A percentile compares a stretch with the other conserved stretches of the same genome.
Evolutionary conservation across 2,113 vertebrate genomes (phyloP).

Genomic region (Cyanistes caeruleus): DNA sequence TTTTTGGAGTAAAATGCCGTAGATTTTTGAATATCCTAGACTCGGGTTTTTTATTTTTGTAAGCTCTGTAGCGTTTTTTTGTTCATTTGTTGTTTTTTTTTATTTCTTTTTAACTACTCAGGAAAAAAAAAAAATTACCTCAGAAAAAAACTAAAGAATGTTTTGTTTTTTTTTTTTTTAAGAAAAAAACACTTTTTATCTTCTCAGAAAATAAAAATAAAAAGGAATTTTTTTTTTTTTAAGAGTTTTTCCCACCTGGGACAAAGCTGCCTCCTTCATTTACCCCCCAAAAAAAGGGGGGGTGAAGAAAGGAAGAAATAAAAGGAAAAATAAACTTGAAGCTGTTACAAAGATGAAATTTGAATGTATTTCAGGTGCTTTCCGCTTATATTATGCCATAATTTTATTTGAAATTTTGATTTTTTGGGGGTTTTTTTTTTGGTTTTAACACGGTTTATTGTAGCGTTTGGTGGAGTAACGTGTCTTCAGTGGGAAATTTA

Average conservation of each 20-base stretch:
- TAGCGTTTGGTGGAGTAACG: constrained; percentile 82
- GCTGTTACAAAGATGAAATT: constrained; percentile 88
- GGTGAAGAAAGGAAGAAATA: neutral
- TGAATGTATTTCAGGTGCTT: constrained; percentile 96
- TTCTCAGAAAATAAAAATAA: constrained; percentile 17
- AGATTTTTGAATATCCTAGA: constrained; percentile 83
- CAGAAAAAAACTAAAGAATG: constrained; percentile 75
- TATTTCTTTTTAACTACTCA: constrained; percentile 89
- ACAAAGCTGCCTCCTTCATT: constrained; percentile 67
- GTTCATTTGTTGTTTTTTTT: constrained; percentile 66
- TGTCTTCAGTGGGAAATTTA: constrained; percentile 76
- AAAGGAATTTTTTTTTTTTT: constrained; percentile 28
- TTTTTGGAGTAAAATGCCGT: constrained; percentile 58
- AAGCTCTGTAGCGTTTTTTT: constrained; percentile 80
- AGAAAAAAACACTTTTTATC: constrained; percentile 33
- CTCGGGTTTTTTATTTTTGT: constrained; percentile 82
- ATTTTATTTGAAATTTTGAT: constrained; percentile 54
- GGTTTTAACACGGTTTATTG: constrained; percentile 73
- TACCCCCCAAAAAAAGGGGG: constrained; percentile 66
- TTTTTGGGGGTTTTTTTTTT: neutral
- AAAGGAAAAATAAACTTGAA: constrained; percentile 84
- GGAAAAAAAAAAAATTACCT: constrained; percentile 97
- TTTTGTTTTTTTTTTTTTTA: neutral
- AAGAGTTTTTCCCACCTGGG: neutral
- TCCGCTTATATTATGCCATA: constrained; percentile 52